A percentile compares a stretch with the other conserved stretches of the same genome.
Evolutionary conservation across 2,888 invertebrate species (phyloP).

Genomic region (Nymphalis polychloros): DNA sequence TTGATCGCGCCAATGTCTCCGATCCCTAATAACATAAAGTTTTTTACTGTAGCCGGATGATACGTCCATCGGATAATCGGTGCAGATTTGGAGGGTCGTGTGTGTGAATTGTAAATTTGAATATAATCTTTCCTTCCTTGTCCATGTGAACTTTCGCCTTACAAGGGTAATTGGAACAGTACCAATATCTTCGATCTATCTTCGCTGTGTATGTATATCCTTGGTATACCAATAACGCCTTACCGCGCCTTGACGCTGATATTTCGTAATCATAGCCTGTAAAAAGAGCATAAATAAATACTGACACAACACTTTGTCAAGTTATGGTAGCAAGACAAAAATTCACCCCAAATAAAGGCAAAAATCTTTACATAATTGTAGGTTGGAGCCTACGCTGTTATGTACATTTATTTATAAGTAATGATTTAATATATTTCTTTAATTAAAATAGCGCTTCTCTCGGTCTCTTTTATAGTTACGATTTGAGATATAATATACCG

Average conservation of each 20-base stretch:
- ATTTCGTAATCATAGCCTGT: slow-evolving; percentile 36
- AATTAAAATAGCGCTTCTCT: too few species aligned
- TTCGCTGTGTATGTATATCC: slow-evolving; percentile 30
- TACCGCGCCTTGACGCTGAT: slow-evolving; percentile 34
- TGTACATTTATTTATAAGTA: too few species aligned
- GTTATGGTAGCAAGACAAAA: too few species aligned
- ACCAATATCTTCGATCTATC: slow-evolving; percentile 24
- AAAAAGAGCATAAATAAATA: background rate
- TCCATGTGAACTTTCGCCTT: slow-evolving; percentile 34
- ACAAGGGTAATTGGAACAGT: slow-evolving; percentile 21
- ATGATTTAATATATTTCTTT: too few species aligned
- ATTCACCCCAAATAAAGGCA: too few species aligned
- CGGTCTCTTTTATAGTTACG: too few species aligned
- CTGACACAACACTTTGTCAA: too few species aligned
- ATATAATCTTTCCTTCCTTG: slow-evolving; percentile 14
- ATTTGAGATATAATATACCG: too few species aligned
- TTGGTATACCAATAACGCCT: slow-evolving; percentile 31
- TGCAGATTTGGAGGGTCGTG: slow-evolving; percentile 15
- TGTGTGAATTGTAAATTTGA: slow-evolving; percentile 3
- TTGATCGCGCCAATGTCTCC: too few species aligned
- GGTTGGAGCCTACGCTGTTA: too few species aligned
- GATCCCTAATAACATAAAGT: background rate
- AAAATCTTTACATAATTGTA: too few species aligned
- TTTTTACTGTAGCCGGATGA: slow-evolving; percentile 11
- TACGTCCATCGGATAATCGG: slow-evolving; percentile 11